phyloP scores from a whole-genome alignment of 1,140 invertebrate genomes.

The Agrypnia vestita region DNA sequence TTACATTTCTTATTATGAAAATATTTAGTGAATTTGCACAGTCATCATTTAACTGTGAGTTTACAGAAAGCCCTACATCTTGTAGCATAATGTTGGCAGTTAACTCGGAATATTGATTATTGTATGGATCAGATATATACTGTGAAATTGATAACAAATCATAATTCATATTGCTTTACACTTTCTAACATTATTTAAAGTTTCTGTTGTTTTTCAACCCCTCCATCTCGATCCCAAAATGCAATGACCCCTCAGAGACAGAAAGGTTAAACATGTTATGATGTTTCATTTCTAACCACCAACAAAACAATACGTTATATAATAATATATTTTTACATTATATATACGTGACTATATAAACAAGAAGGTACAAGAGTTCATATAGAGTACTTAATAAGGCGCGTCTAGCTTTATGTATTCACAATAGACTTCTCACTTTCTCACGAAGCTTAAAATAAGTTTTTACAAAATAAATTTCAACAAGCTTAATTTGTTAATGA shows the following conservation, averaged over 20 bases:
- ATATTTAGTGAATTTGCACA: slow-evolving; percentile 7
- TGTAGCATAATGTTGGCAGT: not conserved
- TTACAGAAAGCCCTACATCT: not conserved
- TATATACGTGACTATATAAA: slow-evolving; percentile 19
- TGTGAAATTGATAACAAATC: not conserved
- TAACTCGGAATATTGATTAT: not conserved
- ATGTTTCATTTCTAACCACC: slow-evolving; percentile 33
- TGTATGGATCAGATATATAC: not conserved
- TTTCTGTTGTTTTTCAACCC: not conserved
- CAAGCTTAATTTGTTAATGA: slow-evolving; percentile 51
- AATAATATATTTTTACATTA: slow-evolving; percentile 28
- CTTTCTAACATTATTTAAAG: slow-evolving; percentile 21
- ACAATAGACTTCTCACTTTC: slow-evolving; percentile 44
- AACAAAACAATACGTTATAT: slow-evolving; percentile 23
- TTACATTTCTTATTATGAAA: not conserved
- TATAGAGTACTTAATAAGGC: slow-evolving; percentile 57
- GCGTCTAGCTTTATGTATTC: slow-evolving; percentile 53
- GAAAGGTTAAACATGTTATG: not conserved
- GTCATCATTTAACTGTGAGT: not conserved
- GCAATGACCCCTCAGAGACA: too few species aligned
- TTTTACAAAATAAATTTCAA: slow-evolving; percentile 58
- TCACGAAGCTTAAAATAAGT: slow-evolving; percentile 56
- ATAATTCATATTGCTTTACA: slow-evolving; percentile 10
- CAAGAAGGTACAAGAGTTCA: slow-evolving; percentile 52
- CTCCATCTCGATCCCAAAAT: not conserved